These are phyloP conservation scores for Orchestia grillus DNA, from an alignment of 1,140 invertebrate genomes.

Conservation along the genomic window DNA sequence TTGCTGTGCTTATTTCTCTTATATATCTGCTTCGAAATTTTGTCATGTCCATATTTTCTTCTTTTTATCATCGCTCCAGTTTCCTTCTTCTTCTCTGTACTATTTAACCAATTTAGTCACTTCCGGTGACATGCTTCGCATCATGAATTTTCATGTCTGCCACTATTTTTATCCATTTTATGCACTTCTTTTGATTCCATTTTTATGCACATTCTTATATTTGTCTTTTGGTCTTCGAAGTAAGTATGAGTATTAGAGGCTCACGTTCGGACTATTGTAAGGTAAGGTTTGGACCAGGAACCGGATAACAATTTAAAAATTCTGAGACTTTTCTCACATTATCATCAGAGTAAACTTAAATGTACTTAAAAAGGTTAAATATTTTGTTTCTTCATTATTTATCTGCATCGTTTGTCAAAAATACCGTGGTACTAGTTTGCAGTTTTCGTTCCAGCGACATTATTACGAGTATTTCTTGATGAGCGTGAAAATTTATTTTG, in stretches of 20 bases:
- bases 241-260: slow-evolving; percentile 4
- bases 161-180: slow-evolving; percentile 56
- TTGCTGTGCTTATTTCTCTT: slow-evolving; percentile 38
- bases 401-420: not conserved
- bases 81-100: slow-evolving; percentile 44
- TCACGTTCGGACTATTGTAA: not conserved
- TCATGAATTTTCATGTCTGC: slow-evolving; percentile 65
- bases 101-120: slow-evolving; percentile 53
- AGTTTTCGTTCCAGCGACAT: not conserved
- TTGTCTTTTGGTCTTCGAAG: slow-evolving; percentile 18
- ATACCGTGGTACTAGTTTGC: not conserved
- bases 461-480: not conserved
- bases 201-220: slow-evolving; percentile 51
- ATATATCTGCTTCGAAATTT: slow-evolving; percentile 59
- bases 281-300: not conserved
- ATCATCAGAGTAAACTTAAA: not conserved
- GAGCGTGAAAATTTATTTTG: not conserved
- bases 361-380: not conserved
- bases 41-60: slow-evolving; percentile 57
- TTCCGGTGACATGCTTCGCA: slow-evolving; percentile 67
- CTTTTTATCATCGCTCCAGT: slow-evolving; percentile 49
- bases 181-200: slow-evolving; percentile 50
- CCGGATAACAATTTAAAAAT: not conserved
- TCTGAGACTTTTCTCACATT: not conserved
- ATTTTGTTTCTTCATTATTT: not conserved